Evolutionary conservation across 1,140 invertebrate genomes (phyloP), one percentile per base, ranked within the genome.

Genomic region (Megalopta genalis): DNA sequence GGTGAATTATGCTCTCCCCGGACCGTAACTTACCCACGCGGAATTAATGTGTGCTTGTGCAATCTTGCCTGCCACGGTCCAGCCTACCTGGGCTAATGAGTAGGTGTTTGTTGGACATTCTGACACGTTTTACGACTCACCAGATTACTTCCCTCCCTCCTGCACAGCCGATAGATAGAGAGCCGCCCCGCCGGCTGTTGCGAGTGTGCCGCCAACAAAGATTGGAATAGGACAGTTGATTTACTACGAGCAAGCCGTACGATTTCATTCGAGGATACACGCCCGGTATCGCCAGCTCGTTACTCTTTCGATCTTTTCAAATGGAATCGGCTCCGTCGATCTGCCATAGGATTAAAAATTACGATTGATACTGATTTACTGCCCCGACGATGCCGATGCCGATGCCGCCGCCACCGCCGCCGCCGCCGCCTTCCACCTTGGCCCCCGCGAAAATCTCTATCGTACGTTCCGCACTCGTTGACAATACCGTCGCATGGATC

Each of bases 51-150:
- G 77, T 85, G 87, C 89, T 89, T 90, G 90, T 90, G 89, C 89
- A 90, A 91, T 91, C 89, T 87, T 81, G 86, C 85, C 84, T 88
- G 87, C 86, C 87, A 84, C 80, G 83, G 84, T 80, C 84, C 86
- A 80, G 86, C 87, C 88, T 88, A 90, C 88, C 89, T 89, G 87
- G 86, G 88, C 90, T 92, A 92, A 92, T 92, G 91, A 92, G 91
- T 91, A 92, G 91, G 91, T 92, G 91, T 92, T 91, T 90, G 89
- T 90, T 90, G 88, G 91, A 92, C 91, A 88, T 91, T 90, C 89
- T 88, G 90, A 92, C 91, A 90, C 91, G 89, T 91, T 92, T 92
- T 92, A 92, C 90, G 90, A 91, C 90, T 91, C 87, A 88, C 86
- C 88, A 90, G 90, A 91, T 92, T 90, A 91, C 89, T 89, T 88